Evolutionary conservation across 2,888 invertebrate species (phyloP).

Genomic region (Leptinotarsa peninsularis): DNA sequence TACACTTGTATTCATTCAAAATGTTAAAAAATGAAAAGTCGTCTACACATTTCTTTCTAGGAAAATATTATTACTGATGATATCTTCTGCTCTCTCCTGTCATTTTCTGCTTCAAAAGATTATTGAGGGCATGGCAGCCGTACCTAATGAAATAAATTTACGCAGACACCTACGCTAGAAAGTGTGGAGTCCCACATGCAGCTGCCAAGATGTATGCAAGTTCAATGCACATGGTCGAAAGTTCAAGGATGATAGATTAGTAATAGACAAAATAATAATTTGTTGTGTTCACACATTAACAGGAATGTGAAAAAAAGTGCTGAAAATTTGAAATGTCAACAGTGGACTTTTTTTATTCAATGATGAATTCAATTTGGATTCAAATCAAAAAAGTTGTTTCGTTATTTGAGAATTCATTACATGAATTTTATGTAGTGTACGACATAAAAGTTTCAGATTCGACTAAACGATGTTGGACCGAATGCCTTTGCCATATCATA

Average conservation of each 20-base stretch:
- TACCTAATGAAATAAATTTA: constrained; percentile 29
- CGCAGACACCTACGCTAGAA: constrained; percentile 30
- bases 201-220: constrained; percentile 47
- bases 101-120: not conserved
- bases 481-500: too few species aligned
- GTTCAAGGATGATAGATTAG: constrained; percentile 48
- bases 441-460: too few species aligned
- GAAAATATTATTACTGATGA: not conserved
- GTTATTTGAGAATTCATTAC: too few species aligned
- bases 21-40: too few species aligned
- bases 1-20: too few species aligned
- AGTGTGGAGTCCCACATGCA: constrained; percentile 25
- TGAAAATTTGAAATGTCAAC: not conserved
- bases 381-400: too few species aligned
- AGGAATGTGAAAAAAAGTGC: not conserved
- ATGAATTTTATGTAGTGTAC: too few species aligned
- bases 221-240: constrained; percentile 54
- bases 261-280: not conserved
- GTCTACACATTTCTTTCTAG: too few species aligned
- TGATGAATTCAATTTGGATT: too few species aligned
- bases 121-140: constrained; percentile 4
- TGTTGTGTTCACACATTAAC: not conserved
- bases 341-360: too few species aligned
- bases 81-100: not conserved
- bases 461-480: too few species aligned